Conservation (phyloP, 2,888 invertebrate genomes). For the Galerucella nymphaeae region DNA sequence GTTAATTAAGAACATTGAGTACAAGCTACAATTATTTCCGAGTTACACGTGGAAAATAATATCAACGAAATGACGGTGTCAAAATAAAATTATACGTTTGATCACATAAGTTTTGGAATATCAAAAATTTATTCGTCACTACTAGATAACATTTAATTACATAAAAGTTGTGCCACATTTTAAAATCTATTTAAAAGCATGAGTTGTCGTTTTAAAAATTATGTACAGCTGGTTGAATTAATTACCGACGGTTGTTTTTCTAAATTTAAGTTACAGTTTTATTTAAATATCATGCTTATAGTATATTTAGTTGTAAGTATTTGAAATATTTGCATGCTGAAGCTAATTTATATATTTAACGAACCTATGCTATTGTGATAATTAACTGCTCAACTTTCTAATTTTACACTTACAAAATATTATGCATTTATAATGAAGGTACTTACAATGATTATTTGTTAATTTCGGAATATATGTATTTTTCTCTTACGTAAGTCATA, state of each 20-base stretch:
- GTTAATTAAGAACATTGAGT: neutral
- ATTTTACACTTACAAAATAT: too few relatives aligned
- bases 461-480: too few relatives aligned
- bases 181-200: conserved; percentile 1
- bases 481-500: too few relatives aligned
- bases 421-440: too few relatives aligned
- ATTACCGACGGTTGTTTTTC: neutral
- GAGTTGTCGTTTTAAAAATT: conserved; percentile 1
- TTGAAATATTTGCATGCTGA: neutral
- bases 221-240: neutral
- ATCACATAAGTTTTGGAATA: neutral
- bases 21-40: neutral
- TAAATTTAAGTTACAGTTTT: neutral
- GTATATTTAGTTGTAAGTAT: conserved; percentile 1
- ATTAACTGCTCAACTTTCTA: too few relatives aligned
- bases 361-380: too few relatives aligned
- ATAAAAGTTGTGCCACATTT: neutral
- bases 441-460: too few relatives aligned
- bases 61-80: neutral
- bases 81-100: neutral
- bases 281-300: neutral
- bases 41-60: neutral
- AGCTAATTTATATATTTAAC: too few relatives aligned
- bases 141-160: too few relatives aligned
- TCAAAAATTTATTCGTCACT: neutral